These are phyloP conservation scores for Coilia nasus DNA, from an alignment of 2,797 vertebrate species.

Conservation along the genomic window DNA sequence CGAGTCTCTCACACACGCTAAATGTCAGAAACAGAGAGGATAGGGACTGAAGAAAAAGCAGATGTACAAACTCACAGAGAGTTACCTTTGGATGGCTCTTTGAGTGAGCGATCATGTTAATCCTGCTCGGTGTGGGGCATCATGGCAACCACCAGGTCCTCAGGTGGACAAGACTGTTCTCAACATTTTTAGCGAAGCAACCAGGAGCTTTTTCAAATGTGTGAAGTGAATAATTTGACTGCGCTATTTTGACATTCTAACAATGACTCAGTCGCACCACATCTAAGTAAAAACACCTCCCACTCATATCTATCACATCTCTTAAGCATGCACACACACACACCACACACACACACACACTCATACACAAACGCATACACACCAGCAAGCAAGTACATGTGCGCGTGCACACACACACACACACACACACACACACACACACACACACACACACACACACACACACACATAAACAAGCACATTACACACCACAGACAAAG, in stretches of 20 bases:
- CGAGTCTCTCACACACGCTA: slow-evolving; percentile 3
- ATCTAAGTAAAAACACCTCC: slow-evolving; percentile 75
- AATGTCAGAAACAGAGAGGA: slow-evolving; percentile 10
- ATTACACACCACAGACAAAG: neutral
- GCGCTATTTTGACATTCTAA: slow-evolving; percentile 66
- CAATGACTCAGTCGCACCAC: slow-evolving; percentile 75
- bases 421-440: neutral
- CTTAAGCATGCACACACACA: slow-evolving; percentile 39
- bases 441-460: neutral
- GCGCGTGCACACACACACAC: neutral
- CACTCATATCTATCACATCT: slow-evolving; percentile 57
- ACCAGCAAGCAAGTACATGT: neutral
- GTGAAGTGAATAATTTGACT: slow-evolving; percentile 54
- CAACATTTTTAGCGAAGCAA: neutral
- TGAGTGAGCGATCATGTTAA: neutral
- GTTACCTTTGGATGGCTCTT: slow-evolving; percentile 3
- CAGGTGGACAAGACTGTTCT: neutral
- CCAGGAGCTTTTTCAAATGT: slow-evolving; percentile 17
- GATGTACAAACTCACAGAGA: neutral
- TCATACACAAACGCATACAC: slow-evolving; percentile 2
- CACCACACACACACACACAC: slow-evolving; percentile 35
- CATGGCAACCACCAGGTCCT: neutral
- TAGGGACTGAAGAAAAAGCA: neutral
- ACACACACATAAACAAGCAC: neutral
- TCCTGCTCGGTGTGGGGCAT: neutral